Conservation (phyloP, 2,797 vertebrate species). For the Peromyscus melanophrys region DNA sequence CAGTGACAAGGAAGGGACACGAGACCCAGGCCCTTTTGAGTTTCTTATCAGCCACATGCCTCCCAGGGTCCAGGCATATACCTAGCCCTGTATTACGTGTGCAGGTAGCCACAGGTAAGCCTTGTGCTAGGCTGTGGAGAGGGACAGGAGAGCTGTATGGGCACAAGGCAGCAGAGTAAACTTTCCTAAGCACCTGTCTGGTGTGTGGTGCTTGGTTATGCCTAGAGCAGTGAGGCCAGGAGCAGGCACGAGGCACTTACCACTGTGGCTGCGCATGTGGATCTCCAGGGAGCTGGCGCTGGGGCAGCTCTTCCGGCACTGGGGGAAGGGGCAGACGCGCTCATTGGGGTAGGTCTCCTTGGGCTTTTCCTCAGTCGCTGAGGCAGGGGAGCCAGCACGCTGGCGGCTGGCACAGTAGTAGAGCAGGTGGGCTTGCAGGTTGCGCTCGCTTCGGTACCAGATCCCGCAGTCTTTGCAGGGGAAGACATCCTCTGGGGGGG, state of each 20-base stretch:
- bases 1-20: neutral
- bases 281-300: conserved; percentile 99
- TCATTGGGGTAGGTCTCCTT: conserved; percentile 97
- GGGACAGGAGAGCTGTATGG: neutral
- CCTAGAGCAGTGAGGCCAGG: neutral
- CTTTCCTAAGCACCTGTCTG: neutral
- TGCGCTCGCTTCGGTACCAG: conserved; percentile 98
- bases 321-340: conserved; percentile 96
- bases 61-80: neutral
- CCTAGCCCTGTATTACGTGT: neutral
- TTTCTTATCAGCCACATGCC: neutral
- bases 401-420: conserved; percentile 99
- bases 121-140: accelerated
- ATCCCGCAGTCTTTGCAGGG: conserved; percentile 99
- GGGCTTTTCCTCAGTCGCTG: conserved; percentile 92
- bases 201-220: neutral
- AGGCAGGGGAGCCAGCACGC: conserved; percentile 90
- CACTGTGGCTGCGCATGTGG: conserved; percentile 98
- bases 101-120: neutral
- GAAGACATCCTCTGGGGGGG: conserved; percentile 95
- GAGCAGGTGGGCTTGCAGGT: conserved; percentile 98
- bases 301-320: conserved; percentile 99
- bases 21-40: neutral
- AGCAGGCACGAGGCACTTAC: conserved; percentile 87
- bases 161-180: neutral